Conservation (phyloP, 2,888 invertebrate genomes). For the Temnothorax rugatulus region DNA sequence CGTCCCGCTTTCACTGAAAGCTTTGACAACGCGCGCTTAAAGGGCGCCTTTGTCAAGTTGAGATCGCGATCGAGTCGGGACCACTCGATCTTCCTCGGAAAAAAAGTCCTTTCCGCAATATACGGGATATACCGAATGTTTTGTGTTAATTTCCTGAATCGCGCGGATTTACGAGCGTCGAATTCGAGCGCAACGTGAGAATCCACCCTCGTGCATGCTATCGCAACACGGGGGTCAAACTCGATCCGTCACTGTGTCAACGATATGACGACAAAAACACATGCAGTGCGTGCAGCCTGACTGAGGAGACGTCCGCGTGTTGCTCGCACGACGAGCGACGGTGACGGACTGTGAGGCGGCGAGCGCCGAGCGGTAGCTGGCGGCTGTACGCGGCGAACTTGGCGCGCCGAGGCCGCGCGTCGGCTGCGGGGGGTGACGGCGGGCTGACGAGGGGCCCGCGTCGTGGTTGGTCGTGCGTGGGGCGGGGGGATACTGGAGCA, state of each 20-base stretch:
- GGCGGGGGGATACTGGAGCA: slow-evolving; percentile 65
- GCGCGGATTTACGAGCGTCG: neutral
- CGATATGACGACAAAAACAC: slow-evolving; percentile 7
- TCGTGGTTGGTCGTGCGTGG: slow-evolving; percentile 73
- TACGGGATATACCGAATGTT: neutral
- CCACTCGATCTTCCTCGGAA: neutral
- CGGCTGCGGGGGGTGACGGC: slow-evolving; percentile 73
- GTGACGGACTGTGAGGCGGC: slow-evolving; percentile 85
- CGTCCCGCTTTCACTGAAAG: neutral
- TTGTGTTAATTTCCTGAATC: slow-evolving; percentile 5
- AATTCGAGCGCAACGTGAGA: neutral
- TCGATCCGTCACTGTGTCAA: slow-evolving; percentile 32
- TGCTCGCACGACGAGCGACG: slow-evolving; percentile 80
- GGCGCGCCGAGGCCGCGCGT: slow-evolving; percentile 70
- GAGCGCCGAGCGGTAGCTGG: slow-evolving; percentile 83
- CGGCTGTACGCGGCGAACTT: slow-evolving; percentile 77
- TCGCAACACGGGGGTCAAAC: neutral
- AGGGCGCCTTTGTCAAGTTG: neutral
- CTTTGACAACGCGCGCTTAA: neutral
- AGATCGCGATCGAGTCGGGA: neutral
- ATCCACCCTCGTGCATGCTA: neutral
- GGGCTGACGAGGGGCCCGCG: slow-evolving; percentile 66
- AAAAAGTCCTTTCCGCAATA: neutral
- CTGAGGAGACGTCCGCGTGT: slow-evolving; percentile 52
- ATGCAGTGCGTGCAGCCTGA: slow-evolving; percentile 28